phyloP scores from a whole-genome alignment of 2,888 invertebrate species.

The Nasonovia ribisnigri region DNA sequence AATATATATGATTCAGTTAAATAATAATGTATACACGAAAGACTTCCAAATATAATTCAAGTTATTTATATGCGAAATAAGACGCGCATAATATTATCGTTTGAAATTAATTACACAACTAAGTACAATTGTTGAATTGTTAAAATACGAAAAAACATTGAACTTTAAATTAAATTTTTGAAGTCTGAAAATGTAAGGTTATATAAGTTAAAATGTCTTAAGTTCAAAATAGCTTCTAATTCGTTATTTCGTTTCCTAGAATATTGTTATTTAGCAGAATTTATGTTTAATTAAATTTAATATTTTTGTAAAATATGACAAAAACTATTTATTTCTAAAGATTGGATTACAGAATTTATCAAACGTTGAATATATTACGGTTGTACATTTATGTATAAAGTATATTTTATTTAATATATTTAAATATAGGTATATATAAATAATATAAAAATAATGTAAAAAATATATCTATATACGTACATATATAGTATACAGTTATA shows the following conservation, averaged over 20 bases:
- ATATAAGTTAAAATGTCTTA: neutral
- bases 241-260: neutral
- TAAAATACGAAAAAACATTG: conserved; percentile 24
- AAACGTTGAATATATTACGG: neutral
- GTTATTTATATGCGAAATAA: conserved; percentile 45
- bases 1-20: neutral
- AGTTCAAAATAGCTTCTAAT: neutral
- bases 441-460: too few relatives aligned
- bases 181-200: neutral
- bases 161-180: conserved; percentile 30
- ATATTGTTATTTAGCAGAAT: neutral
- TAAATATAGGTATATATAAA: neutral
- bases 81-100: conserved; percentile 23
- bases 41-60: conserved; percentile 30
- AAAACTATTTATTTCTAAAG: neutral
- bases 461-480: too few relatives aligned
- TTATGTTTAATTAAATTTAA: conserved; percentile 17
- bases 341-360: neutral
- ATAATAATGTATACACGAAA: neutral
- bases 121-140: conserved; percentile 18
- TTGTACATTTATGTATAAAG: neutral
- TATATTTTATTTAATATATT: neutral
- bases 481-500: too few relatives aligned
- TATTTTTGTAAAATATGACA: neutral
- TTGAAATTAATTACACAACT: conserved; percentile 40